These are phyloP conservation scores for Bicyclus anynana DNA, from an alignment of 1,140 invertebrate genomes.

Conservation along the genomic window DNA sequence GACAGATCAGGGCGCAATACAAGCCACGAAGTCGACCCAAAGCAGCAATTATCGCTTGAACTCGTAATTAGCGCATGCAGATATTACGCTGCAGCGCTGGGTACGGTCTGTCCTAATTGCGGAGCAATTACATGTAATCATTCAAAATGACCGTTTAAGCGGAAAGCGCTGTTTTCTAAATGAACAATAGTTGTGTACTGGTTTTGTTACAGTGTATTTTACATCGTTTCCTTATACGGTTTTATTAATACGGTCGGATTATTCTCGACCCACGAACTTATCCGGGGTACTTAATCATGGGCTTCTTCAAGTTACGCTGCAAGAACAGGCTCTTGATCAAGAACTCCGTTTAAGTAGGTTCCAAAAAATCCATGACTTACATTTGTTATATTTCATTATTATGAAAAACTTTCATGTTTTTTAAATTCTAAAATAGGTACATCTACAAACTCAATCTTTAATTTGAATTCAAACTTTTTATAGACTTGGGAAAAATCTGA, in stretches of 20 bases:
- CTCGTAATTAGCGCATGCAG: constrained; percentile 58
- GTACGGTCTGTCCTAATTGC: constrained; percentile 57
- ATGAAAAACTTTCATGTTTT: no score
- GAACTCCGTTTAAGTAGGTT: no score
- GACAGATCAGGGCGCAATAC: constrained; percentile 26
- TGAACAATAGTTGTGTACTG: background rate
- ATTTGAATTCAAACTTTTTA: no score
- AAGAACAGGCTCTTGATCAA: no score
- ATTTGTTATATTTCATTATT: no score
- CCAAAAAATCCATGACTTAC: no score
- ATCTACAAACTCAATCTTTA: no score
- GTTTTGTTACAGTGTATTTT: background rate
- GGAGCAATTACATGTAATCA: constrained; percentile 56
- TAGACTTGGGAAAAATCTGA: no score
- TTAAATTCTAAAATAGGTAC: no score
- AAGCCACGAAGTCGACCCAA: constrained; percentile 53
- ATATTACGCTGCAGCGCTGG: constrained; percentile 47
- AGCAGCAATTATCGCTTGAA: constrained; percentile 60
- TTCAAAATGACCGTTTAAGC: constrained; percentile 37
- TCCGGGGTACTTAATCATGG: no score
- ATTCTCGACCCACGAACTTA: no score
- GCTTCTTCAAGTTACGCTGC: no score
- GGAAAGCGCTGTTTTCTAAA: constrained; percentile 39
- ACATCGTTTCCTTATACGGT: background rate
- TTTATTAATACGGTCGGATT: background rate